Evolutionary conservation across 23 tunicate genomes (phyloP).

Genomic region (Styela clava): DNA sequence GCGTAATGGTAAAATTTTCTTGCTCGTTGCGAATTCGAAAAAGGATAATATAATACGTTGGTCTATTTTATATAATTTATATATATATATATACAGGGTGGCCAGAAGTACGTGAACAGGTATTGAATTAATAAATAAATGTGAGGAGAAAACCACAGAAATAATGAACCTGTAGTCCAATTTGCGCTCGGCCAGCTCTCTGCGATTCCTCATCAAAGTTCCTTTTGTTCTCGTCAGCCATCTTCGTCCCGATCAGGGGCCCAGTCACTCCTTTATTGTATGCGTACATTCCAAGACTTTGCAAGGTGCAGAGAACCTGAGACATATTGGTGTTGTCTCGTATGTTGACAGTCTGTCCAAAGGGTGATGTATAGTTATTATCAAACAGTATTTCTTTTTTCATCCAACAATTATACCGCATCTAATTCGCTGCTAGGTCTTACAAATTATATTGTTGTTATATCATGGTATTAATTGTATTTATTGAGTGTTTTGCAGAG

Average conservation of each 20-base stretch:
- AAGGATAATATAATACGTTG: too few relatives aligned
- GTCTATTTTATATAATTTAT: too few relatives aligned
- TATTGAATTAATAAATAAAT: too few relatives aligned
- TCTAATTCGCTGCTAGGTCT: too few relatives aligned
- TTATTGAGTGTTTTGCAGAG: too few relatives aligned
- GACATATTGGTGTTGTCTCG: slow-evolving; percentile 52
- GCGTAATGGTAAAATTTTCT: too few relatives aligned
- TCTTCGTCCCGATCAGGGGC: slow-evolving; percentile 58
- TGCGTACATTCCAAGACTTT: slow-evolving; percentile 42
- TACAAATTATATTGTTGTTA: too few relatives aligned
- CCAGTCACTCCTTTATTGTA: slow-evolving; percentile 30
- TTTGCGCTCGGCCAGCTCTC: slow-evolving; percentile 53
- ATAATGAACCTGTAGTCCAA: slow-evolving; percentile 91
- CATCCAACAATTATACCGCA: not conserved
- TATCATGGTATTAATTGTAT: too few relatives aligned
- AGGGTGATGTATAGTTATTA: not conserved
- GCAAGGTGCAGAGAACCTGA: slow-evolving; percentile 52
- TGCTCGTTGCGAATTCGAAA: too few relatives aligned
- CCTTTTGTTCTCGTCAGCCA: slow-evolving; percentile 48
- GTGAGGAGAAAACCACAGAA: too few relatives aligned
- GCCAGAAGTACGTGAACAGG: too few relatives aligned
- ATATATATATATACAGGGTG: too few relatives aligned
- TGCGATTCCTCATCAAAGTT: slow-evolving; percentile 39
- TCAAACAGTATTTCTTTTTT: not conserved
- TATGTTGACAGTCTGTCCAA: slow-evolving; percentile 78